Conservation (phyloP, 2,888 invertebrate genomes). For the Malthinus flaveolus region DNA sequence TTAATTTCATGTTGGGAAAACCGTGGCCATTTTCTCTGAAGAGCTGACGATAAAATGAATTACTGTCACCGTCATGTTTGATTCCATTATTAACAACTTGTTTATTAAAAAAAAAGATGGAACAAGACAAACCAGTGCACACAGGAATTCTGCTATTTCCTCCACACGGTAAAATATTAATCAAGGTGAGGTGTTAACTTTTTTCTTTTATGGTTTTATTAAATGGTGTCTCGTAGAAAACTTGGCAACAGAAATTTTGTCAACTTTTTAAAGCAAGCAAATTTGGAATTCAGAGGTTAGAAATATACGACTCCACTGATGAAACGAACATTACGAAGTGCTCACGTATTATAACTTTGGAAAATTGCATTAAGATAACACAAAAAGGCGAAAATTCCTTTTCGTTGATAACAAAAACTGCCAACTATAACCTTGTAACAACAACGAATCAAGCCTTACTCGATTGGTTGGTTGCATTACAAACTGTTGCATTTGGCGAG, state of each 20-base stretch:
- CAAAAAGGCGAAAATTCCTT: constrained; percentile 62
- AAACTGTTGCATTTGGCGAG: constrained; percentile 80
- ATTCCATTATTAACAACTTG: background rate
- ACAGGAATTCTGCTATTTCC: constrained; percentile 79
- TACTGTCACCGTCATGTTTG: background rate
- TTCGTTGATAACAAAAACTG: constrained; percentile 75
- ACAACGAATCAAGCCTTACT: constrained; percentile 70
- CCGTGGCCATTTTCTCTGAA: background rate
- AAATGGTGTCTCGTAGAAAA: constrained; percentile 67
- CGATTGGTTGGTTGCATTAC: constrained; percentile 79
- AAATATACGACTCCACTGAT: constrained; percentile 82
- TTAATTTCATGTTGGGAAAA: background rate
- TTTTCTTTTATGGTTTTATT: background rate
- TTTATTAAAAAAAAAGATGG: constrained; percentile 57
- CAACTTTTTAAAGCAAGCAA: constrained; percentile 80
- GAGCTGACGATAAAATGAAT: background rate
- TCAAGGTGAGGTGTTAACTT: constrained; percentile 59
- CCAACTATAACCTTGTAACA: constrained; percentile 63
- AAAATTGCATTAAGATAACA: constrained; percentile 85
- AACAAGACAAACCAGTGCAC: constrained; percentile 73
- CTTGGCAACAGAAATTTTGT: constrained; percentile 79
- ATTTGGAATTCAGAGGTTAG: constrained; percentile 82
- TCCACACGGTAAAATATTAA: constrained; percentile 76
- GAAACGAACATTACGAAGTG: constrained; percentile 63
- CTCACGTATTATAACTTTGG: constrained; percentile 78